Conservation (phyloP, 2,888 invertebrate species). For the Ditula angustiorana region DNA sequence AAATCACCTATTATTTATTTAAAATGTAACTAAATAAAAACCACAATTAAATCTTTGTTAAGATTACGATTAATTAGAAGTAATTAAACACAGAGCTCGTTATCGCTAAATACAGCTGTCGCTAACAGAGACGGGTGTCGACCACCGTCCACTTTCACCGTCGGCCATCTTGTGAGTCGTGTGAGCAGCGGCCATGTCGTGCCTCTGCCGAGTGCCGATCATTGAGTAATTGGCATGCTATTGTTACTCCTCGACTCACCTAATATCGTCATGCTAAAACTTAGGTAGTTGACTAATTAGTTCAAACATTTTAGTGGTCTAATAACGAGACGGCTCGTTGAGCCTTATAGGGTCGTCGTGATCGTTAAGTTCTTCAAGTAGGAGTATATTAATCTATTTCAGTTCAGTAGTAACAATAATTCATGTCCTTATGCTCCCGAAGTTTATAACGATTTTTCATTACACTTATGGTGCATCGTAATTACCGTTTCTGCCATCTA, state of each 20-base stretch:
- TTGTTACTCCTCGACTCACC: slow-evolving; percentile 57
- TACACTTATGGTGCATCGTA: no score
- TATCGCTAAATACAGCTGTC: slow-evolving; percentile 39
- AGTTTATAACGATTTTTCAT: no score
- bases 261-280: slow-evolving; percentile 53
- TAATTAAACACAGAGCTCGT: slow-evolving; percentile 21
- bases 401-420: no score
- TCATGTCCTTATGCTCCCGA: no score
- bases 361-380: no score
- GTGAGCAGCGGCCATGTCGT: slow-evolving; percentile 60
- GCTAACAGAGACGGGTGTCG: slow-evolving; percentile 56
- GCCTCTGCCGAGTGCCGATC: slow-evolving; percentile 56
- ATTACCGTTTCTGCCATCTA: no score
- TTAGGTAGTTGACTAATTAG: not conserved
- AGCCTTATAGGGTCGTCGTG: no score
- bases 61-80: slow-evolving; percentile 18
- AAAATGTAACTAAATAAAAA: not conserved
- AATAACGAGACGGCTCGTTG: slow-evolving; percentile 5
- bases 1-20: no score
- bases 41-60: slow-evolving; percentile 8
- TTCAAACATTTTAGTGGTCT: slow-evolving; percentile 15
- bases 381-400: no score
- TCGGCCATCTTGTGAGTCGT: slow-evolving; percentile 71
- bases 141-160: slow-evolving; percentile 78
- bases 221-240: slow-evolving; percentile 71